Conservation (phyloP, 2,797 vertebrate genomes). For the Sitta carolinensis region DNA sequence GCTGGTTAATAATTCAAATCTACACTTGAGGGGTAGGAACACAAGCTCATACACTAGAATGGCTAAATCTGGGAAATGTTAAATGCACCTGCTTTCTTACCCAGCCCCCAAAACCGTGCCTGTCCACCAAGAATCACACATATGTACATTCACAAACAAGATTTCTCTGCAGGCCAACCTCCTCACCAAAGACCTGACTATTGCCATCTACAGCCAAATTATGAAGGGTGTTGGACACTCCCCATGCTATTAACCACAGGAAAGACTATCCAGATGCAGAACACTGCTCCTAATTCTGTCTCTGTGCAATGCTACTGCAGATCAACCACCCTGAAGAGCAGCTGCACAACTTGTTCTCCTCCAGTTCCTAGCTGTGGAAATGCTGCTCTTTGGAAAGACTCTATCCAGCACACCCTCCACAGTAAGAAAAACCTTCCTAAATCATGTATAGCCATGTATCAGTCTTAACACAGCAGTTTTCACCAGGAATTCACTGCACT, state of each 20-base stretch:
- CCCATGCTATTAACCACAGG: neutral
- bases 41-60: neutral
- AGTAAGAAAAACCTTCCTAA: neutral
- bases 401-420: rapidly evolving
- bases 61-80: neutral
- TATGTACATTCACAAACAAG: rapidly evolving
- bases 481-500: neutral
- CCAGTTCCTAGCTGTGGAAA: neutral
- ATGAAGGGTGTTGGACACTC: neutral
- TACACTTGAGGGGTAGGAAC: neutral
- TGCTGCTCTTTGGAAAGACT: neutral
- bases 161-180: neutral
- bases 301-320: neutral
- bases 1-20: neutral
- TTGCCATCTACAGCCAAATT: neutral
- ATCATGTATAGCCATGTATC: neutral
- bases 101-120: neutral
- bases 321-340: rapidly evolving
- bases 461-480: too few species aligned
- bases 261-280: neutral
- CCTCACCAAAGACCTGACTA: neutral
- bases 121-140: neutral
- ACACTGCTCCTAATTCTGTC: neutral
- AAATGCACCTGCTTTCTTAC: neutral
- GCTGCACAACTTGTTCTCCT: neutral